Evolutionary conservation across 2,797 vertebrate genomes (phyloP), one percentile per base, ranked within the genome.

Genomic region (Decapterus maruadsi): DNA sequence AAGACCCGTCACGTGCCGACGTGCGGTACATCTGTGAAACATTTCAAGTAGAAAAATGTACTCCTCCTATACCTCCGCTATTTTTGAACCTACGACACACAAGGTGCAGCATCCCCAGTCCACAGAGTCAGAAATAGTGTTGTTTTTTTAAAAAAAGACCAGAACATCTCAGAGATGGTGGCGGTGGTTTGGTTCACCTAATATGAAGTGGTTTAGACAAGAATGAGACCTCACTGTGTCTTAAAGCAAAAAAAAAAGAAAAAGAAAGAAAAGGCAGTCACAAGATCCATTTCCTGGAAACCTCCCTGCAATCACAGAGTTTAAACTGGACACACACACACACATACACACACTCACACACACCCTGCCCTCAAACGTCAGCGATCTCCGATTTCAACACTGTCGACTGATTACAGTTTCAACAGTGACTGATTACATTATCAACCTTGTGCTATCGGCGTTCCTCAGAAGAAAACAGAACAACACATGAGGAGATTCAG

Each of bases 171-270:
- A 48, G 74, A 72, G 66, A 76, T 61, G 70, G 73, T 77, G 46
- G 72, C 26, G 8, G 31, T 36, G 64, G 80, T 75, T 73, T 65
- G 60, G 60, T 83, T 64, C 81, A 59, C 69, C 68, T 77, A 73
- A 88, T 80, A 88, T 75, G 72, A 81, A 88, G 88, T 80, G 83
- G 82, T 85, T 89, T 66, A 74, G 71, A 82, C 72, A 78, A 74
- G 73, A 85, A 77, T 60, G 83, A 86, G 71, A 80, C 82, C 78
- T 55, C 55, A 8, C 57, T 56, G 77, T 20, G 73, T 79, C 68
- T 66, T 46, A 42, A 29, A 51, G 72, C 14, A 19, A 31, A 16
- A 14, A 48, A 50, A 42, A 16, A 20, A 31, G 13, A 14, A 48
- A 50, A 42, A 16, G 19, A 34, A 34, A 34, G 31, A 43, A 66